Evolutionary conservation across 2,113 vertebrate species (phyloP).

Genomic region (Fregetta grallaria): DNA sequence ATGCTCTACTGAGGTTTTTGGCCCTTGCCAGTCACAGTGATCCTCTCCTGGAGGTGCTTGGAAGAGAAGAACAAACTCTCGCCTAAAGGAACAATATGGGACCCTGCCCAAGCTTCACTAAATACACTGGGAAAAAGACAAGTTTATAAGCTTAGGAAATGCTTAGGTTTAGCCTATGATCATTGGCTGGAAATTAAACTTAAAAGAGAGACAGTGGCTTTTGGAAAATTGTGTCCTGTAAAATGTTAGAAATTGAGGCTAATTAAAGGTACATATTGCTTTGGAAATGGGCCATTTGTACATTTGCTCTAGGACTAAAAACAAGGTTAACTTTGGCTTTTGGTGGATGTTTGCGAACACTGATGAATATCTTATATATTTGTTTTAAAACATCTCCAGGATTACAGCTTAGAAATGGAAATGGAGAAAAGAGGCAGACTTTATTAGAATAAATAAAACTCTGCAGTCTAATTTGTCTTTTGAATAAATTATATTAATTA

Average conservation of each 20-base stretch:
- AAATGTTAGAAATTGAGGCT: neutral
- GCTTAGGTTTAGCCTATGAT: neutral
- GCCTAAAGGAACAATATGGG: neutral
- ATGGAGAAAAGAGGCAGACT: neutral
- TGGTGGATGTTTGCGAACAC: neutral
- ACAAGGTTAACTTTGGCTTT: neutral
- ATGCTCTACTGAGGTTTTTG: neutral
- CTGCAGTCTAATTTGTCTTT: neutral
- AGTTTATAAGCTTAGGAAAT: neutral
- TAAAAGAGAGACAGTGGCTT: neutral
- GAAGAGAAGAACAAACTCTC: neutral
- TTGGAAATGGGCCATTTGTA: neutral
- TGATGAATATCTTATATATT: neutral
- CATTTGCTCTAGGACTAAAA: neutral
- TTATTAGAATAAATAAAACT: constrained; percentile 2
- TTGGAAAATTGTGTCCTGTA: neutral
- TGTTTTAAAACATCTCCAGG: constrained; percentile 14
- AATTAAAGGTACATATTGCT: neutral
- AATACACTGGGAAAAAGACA: neutral
- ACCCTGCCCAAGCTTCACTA: neutral
- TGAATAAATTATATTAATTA: constrained; percentile 16
- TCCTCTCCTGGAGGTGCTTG: neutral
- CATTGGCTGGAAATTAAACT: neutral
- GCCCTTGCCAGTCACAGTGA: neutral
- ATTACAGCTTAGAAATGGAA: neutral